Base-by-base conservation (phyloP, 1,140 invertebrate species). In the Drosophila ohnishii region DNA sequence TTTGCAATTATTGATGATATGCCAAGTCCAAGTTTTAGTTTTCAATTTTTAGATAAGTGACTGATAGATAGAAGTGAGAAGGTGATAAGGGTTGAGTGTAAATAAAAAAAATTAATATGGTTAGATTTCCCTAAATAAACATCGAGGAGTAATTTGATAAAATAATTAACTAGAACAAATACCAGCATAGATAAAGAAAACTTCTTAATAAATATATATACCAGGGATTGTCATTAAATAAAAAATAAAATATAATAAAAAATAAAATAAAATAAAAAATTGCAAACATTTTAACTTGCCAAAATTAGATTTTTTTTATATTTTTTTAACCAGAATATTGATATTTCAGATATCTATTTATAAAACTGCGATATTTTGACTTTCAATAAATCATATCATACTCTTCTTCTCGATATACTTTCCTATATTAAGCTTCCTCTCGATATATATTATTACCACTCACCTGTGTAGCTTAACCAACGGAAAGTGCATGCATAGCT, bases 401-500 rank as follows among this genome's bases (percentile, higher is more conserved):
- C 37, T 16, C 13, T 37, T 45, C 11, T 10, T 22, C 1, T 11
- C 19, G 5, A 13, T 19, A 10, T 42, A 16, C 5, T 16, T 40
- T 14, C 14, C 13, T 10, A 1, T 7, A n/a, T 32, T 3, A 2
- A 9, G 0, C 9, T n/a, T 40, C 8, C 3, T 8, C 8, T 1
- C 2, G n/a, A 40, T 10, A 4, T 44, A 13, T 2, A 19, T 19
- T 2, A 13, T 11, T 1, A 44, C 13, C 34, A 55, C 93, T 94
- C 92, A 96, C 96, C 96, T 96, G 91, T 96, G 94, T 56, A 96
- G 94, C 91, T 96, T 97, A 28, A 96, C 96, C 59, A 98, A 93
- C 1, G 98, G 98, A 94, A 98, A 99, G 88, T 97, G 95, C 59
- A 97, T 93, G 86, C 97, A 97, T 6, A 99, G 93, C 93, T 99